Base-by-base conservation (phyloP, 2,888 invertebrate species). In the Diarsia dahlii region DNA sequence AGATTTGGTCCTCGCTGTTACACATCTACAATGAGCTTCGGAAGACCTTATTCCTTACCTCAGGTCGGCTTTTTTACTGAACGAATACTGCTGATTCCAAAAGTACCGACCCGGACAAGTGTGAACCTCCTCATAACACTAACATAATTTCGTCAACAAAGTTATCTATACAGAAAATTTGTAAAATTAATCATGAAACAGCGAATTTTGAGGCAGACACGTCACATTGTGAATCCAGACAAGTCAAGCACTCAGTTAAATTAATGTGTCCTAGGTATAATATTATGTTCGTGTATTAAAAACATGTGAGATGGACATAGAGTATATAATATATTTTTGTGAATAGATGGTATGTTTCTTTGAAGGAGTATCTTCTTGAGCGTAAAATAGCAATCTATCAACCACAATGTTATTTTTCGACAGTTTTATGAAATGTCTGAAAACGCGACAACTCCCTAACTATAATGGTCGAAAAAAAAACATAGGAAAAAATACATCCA, bases 221-320 rank as follows among this genome's bases (percentile, higher is more conserved):
- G 82, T 89, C 86, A 87, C 78, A 82, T 65, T 83, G 83, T 83
- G 79, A 71, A 80, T 79, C 81, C 84, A 86, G 86, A 86, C 89
- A 83, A 86, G 80, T 84, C 84, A 73, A 90, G 90, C 90, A 92
- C 92, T 92, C 89, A 88, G 88, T 89, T 87, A 90, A 91, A 92
- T 92, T 92, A 92, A 92, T 90, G 87, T 88, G 86, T 78, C 83
- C 84, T 87, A 89, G 80, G 65, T 88, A 88, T 89, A 84, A 86
- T 89, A 89, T 70, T 89, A 89, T 70, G 45, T 80, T 86, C 76
- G 79, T 85, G 78, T 88, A 84, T 87, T 85, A 87, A 87, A 89
- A 87, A 86, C 88, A 88, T 87, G 84, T 86, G 88, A 87, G 81
- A 64, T 54, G 52, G 34, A 67, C 89, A 87, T 46, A 89, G 90